Evolutionary conservation across 2,797 vertebrate species (phyloP).

Genomic region (Avahi laniger): DNA sequence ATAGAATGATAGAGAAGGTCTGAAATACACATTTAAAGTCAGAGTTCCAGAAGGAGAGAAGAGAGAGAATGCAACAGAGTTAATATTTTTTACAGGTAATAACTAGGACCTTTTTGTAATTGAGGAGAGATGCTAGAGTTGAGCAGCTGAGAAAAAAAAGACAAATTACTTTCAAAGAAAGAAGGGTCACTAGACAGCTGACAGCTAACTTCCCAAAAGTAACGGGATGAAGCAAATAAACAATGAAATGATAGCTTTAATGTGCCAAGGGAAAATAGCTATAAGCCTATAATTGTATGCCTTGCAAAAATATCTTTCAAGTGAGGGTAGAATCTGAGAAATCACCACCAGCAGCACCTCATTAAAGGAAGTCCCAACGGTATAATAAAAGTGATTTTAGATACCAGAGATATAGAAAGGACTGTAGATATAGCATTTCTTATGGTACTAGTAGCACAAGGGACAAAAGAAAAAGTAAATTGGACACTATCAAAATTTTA

Average conservation of each 20-base stretch:
- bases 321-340: not conserved
- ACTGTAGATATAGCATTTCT: not conserved
- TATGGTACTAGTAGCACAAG: not conserved
- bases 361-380: not conserved
- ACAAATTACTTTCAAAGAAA: not conserved
- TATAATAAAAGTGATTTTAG: not conserved
- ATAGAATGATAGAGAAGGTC: not conserved
- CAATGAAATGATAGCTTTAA: not conserved
- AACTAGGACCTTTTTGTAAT: not conserved
- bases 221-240: not conserved
- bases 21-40: not conserved
- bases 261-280: not conserved
- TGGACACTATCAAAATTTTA: not conserved
- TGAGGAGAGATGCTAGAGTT: not conserved
- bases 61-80: not conserved
- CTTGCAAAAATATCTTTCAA: slow-evolving; percentile 20
- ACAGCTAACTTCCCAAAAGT: not conserved
- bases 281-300: not conserved
- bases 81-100: slow-evolving; percentile 13
- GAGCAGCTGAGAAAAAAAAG: not conserved
- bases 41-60: not conserved
- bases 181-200: not conserved
- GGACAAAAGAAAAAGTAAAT: not conserved
- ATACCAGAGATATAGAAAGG: not conserved
- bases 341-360: not conserved